Conservation (phyloP, 2,113 vertebrate species). For the Phrynosoma blainvillii region DNA sequence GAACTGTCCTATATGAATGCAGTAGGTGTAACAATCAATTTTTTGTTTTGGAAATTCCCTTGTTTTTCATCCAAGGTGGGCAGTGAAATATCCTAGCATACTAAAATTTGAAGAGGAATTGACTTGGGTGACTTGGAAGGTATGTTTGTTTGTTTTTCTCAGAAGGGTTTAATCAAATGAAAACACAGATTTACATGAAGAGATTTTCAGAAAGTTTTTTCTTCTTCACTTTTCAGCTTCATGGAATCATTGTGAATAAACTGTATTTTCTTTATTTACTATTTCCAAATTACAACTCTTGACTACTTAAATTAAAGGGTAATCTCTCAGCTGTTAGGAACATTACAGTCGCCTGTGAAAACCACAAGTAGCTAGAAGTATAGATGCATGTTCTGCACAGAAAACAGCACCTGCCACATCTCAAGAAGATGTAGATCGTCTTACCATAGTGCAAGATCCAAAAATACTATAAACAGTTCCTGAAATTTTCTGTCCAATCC, state of each 20-base stretch:
- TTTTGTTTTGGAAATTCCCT: not conserved
- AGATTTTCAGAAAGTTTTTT: not conserved
- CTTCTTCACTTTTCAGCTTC: not conserved
- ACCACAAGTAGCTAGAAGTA: not conserved
- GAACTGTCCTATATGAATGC: conserved; percentile 13
- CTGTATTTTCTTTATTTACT: not conserved
- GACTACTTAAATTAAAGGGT: not conserved
- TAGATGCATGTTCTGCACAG: not conserved
- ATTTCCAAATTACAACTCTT: not conserved
- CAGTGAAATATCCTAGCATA: conserved; percentile 25
- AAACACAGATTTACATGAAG: too few relatives aligned
- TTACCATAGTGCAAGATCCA: conserved; percentile 6
- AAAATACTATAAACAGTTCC: conserved; percentile 23
- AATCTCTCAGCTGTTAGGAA: conserved; percentile 1
- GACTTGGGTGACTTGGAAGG: not conserved
- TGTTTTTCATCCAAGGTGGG: conserved; percentile 29
- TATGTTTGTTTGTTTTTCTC: not conserved
- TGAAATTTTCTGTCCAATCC: not conserved
- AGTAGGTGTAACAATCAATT: not conserved
- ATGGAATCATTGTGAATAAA: not conserved
- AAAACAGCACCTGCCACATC: not conserved
- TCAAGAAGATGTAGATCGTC: fast-evolving
- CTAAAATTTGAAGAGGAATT: conserved; percentile 16
- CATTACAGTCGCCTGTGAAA: not conserved
- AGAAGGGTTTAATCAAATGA: not conserved